Evolutionary conservation across 2,888 invertebrate species (phyloP).

Genomic region (Apodemia hepburni): DNA sequence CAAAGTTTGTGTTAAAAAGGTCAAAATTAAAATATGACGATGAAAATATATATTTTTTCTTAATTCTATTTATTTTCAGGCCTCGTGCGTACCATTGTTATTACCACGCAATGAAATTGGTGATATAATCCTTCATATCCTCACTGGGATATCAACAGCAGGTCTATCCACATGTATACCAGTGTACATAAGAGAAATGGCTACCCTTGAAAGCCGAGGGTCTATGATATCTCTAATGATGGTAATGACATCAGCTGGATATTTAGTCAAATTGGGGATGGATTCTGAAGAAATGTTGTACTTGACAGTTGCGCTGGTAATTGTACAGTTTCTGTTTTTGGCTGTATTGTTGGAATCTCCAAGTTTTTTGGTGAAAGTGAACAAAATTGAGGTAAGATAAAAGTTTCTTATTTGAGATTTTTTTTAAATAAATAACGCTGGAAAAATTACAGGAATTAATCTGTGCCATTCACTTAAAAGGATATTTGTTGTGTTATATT

Average conservation of each 20-base stretch:
- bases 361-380: constrained; percentile 50
- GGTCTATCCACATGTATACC: constrained; percentile 56
- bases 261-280: constrained; percentile 45
- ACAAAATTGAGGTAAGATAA: constrained; percentile 49
- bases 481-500: no score
- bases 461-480: no score
- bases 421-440: no score
- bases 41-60: no score
- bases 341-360: constrained; percentile 54
- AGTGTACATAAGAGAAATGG: constrained; percentile 54
- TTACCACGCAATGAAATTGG: constrained; percentile 40
- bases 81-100: constrained; percentile 53
- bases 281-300: constrained; percentile 46
- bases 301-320: constrained; percentile 48
- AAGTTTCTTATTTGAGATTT: no score
- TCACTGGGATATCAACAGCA: constrained; percentile 53
- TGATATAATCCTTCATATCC: constrained; percentile 42
- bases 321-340: constrained; percentile 48
- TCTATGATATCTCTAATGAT: constrained; percentile 44
- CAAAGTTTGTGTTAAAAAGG: no score
- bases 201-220: constrained; percentile 39
- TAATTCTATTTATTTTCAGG: constrained; percentile 40
- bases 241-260: constrained; percentile 51
- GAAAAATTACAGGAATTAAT: no score
- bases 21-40: no score